Evolutionary conservation across 2,888 invertebrate genomes (phyloP), one percentile per base, ranked within the genome.

Genomic region (Invenusta paracnida): DNA sequence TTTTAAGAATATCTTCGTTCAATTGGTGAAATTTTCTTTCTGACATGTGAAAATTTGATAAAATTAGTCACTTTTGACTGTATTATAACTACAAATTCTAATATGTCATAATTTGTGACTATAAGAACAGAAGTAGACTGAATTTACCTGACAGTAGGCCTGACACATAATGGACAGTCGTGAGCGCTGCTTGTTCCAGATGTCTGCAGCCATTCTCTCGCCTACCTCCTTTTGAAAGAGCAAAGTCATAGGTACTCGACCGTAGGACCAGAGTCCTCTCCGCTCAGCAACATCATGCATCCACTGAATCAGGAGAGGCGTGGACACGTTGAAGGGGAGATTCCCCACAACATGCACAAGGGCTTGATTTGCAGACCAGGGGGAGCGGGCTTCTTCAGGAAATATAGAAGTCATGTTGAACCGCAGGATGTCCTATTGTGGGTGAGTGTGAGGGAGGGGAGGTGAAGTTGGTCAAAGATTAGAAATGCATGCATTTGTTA

Each of bases 221-320:
- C 96, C 98, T 0, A 99, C 97, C 93, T 98, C 98, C 89, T 96
- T 95, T 92, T 99, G 99, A 93, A 99, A 99, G 11, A 98, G 98
- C 83, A 99, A 92, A 0, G 96, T 96, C 94, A 99, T 94, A 86
- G 94, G 93, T 0, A 95, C 94, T 81, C 98, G 93, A 0, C 96
- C 97, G 90, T 94, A 92, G 28, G 88, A 88, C 91, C 91, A 91
- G 1, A 90, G 88, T 17, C 92, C 94, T 82, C 93, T 93, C 89
- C 93, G 93, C 87, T 94, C 93, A 0, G 96, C 95, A 87, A 99
- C 94, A 90, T 94, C 94, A 86, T 94, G 93, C 48, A 97, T 91
- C 95, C 96, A 98, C 87, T 94, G 93, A 86, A 99, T 94, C 0
- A 99, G 94, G 27, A 99, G 92, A 86, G 96, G 95, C 0, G 98